Evolutionary conservation across 2,888 invertebrate species (phyloP).

Genomic region (Trachelus stipa): DNA sequence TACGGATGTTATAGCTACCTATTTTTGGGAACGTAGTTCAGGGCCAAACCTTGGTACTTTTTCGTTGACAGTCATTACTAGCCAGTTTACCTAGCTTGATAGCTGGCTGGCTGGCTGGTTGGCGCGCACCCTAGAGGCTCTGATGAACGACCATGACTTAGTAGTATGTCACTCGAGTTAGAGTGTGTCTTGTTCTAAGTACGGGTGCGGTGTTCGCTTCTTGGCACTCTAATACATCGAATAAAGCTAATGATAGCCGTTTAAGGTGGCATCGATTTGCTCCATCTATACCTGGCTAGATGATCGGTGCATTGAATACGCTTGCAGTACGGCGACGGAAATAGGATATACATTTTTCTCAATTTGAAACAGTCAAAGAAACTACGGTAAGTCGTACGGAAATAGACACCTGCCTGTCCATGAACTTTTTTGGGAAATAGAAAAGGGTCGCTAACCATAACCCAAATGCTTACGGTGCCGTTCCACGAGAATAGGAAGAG

Average conservation of each 20-base stretch:
- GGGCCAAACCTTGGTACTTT: background rate
- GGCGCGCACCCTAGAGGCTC: constrained; percentile 40
- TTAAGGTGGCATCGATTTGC: background rate
- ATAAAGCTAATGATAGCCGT: background rate
- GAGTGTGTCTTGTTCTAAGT: background rate
- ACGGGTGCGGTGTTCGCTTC: background rate
- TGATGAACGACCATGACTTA: constrained; percentile 43
- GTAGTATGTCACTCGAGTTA: constrained; percentile 41
- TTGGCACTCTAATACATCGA: background rate
- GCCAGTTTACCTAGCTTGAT: background rate
- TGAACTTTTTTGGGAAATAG: background rate
- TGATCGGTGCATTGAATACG: background rate
- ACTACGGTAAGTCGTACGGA: background rate
- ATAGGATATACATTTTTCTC: background rate
- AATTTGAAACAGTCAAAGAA: background rate
- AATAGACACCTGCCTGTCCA: background rate
- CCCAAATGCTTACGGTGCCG: background rate
- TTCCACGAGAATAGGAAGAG: background rate
- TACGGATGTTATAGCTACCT: background rate
- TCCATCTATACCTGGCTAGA: background rate
- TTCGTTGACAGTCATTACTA: background rate
- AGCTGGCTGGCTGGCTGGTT: background rate
- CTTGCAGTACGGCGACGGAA: too few relatives aligned
- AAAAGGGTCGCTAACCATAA: background rate
- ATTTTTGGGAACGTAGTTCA: background rate